Base-by-base conservation (phyloP, 2,888 invertebrate species). In the Pteria penguin region DNA sequence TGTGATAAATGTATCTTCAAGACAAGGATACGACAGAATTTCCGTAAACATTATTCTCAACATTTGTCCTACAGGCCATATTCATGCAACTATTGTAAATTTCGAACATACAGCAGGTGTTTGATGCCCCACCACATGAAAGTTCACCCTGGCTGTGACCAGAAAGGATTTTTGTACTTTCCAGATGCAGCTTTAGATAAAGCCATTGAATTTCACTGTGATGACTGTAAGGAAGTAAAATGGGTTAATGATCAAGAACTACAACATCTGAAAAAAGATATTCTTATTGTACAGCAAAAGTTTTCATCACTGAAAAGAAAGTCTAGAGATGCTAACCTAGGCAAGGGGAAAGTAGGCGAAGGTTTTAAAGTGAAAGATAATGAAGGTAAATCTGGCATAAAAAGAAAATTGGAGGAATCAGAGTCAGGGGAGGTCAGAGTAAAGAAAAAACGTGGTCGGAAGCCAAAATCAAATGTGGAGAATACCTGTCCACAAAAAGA, bases 21-120 rank as follows among this genome's bases (percentile, higher is more conserved):
- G 22, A 68, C 68, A 68, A 68, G 33, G 57, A 31, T 31, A 32
- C 29, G 55, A 24, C 57, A 55, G 26, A 68, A 68, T 68, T 68
- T 68, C 33, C 68, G 68, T 4, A 68, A 52, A 55, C 68, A 68
- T 32, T 68, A 68, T 32, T 27, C 57, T n/a, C 57, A 32, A 32
- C 68, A 68, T 68, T 31, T 68, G 32, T 33, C 31, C 32, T 68
- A 68, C 24, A 68, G 52, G 24, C 68, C 68, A 31, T 68, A 68
- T 32, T 54, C 54, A 18, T 68, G 68, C 22, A 29, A 54, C n/a
- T 52, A 14, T 32, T 68, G 68, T 32, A 29, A 22, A 22, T 68
- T 57, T 31, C 29, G 29, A 31, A 52, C 68, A 5, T 68, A 55
- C 68, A 31, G 57, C 33, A 57, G 32, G 26, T 68, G 33, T 57